These are phyloP conservation scores for Danio albolineatus DNA, from an alignment of 2,797 vertebrate genomes.

Conservation along the genomic window DNA sequence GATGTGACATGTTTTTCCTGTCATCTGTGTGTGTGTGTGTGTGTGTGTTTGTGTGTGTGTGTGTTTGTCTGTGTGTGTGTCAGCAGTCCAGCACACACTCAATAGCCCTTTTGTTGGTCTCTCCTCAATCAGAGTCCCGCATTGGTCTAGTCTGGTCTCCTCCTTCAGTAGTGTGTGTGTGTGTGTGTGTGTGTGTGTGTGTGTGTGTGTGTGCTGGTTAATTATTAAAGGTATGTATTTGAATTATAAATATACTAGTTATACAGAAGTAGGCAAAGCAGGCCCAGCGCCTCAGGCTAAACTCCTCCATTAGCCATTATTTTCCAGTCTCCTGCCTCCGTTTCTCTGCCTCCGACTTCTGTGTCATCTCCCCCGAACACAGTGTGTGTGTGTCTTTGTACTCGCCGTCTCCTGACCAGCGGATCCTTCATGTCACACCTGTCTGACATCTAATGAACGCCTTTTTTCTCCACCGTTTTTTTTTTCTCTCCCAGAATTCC, in stretches of 20 bases:
- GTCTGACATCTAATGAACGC: too few relatives aligned
- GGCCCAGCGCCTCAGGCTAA: conserved; percentile 97
- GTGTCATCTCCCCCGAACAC: conserved; percentile 89
- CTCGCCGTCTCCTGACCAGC: conserved; percentile 83
- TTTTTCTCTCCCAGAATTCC: too few relatives aligned
- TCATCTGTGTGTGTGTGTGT: too few relatives aligned
- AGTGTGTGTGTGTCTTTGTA: conserved; percentile 97
- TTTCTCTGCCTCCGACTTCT: conserved; percentile 95
- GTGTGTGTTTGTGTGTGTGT: too few relatives aligned
- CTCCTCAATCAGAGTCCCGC: too few relatives aligned
- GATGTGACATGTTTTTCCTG: too few relatives aligned
- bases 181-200: conserved; percentile 96
- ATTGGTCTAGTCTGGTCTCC: conserved; percentile 86
- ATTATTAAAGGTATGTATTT: conserved; percentile 99
- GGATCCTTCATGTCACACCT: too few relatives aligned
- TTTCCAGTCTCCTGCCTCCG: conserved; percentile 97
- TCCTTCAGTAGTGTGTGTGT: conserved; percentile 99
- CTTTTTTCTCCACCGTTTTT: too few relatives aligned
- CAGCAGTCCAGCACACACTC: too few relatives aligned
- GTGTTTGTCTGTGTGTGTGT: too few relatives aligned
- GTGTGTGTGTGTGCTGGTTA: conserved; percentile 96
- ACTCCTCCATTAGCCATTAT: conserved; percentile 99
- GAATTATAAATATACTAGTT: conserved; percentile 99
- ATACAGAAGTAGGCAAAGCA: conserved; percentile 99
- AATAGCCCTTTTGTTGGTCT: too few relatives aligned